Base-by-base conservation (phyloP, 2,113 vertebrate species). In the Hemicordylus capensis region DNA sequence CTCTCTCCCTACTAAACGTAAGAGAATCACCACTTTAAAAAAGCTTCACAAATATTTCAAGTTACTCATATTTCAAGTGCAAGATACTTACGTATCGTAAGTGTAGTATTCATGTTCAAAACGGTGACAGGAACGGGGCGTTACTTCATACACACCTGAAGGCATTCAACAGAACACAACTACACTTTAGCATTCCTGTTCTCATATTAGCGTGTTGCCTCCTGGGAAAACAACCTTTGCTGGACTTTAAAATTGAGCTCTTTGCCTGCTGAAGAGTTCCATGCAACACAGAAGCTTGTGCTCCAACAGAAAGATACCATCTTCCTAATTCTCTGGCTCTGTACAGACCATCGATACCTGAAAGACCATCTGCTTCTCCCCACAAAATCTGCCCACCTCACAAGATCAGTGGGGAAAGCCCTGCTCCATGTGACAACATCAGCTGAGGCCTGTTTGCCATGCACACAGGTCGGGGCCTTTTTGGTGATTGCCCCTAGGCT, bases 71-170 rank as follows among this genome's bases (percentile, higher is more conserved):
- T n/a, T n/a, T n/a, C n/a, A n/a, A n/a, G n/a, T n/a, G n/a, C 24
- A 20, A 2, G 58, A 4, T 48, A 95, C 98, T 97, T 97, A 99
- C 98, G 99, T 99, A 93, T 99, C 98, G 0, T 99, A 99, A 78
- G 97, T 99, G 94, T 99, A 99, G 94, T 98, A 98, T 0, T 98
- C 97, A 64, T 99, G 98, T 22, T 99, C 98, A 87, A 99, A 99
- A 86, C 98, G 98, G 94, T 99, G 99, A 95, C 99, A 99, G 92
- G 99, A 99, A 69, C 98, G 98, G 3, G 98, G 98, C 72, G 98
- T 99, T 94, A 99, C 98, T 96, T 99, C 99, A 93, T 99, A 99
- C 76, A 99, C 97, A 86, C 99, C 99, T 99, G 91, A 24, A 84
- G 83, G 86, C 61, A 84, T 73, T 1, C 93, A 90, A 73, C 24